phyloP scores from a whole-genome alignment of 2,888 invertebrate genomes.

The Polyploca ridens region DNA sequence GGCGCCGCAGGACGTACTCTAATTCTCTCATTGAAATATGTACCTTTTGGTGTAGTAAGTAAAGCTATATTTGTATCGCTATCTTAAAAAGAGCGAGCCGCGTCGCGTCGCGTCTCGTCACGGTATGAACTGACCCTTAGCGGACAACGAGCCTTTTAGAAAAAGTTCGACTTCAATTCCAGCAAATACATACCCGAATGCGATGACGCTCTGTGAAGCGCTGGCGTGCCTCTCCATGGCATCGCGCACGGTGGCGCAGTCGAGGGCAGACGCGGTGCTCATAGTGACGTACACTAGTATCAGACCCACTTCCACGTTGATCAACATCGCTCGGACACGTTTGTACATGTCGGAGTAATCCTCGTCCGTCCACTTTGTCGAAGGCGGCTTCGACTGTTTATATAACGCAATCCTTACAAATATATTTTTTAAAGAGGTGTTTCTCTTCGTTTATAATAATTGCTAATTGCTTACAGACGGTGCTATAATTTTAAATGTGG shows the following conservation, averaged over 20 bases:
- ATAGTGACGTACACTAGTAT: conserved; percentile 86
- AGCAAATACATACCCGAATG: conserved; percentile 47
- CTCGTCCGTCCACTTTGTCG: conserved; percentile 46
- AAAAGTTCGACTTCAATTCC: too few species aligned
- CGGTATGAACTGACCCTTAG: too few species aligned
- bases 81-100: too few species aligned
- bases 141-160: too few species aligned
- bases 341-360: conserved; percentile 48
- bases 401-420: not conserved
- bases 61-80: too few species aligned
- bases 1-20: too few species aligned
- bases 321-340: conserved; percentile 55
- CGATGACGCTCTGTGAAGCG: conserved; percentile 47
- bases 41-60: too few species aligned
- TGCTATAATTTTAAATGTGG: too few species aligned
- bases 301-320: conserved; percentile 82
- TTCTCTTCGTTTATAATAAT: too few species aligned
- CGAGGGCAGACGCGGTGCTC: conserved; percentile 81
- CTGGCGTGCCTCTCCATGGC: conserved; percentile 68
- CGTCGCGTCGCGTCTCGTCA: too few species aligned
- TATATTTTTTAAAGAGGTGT: not conserved
- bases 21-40: too few species aligned
- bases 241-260: conserved; percentile 68
- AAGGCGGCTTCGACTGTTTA: conserved; percentile 18
- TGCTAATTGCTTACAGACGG: too few species aligned